A percentile compares a stretch with the other conserved stretches of the same genome.
phyloP scores from a whole-genome alignment of 2,113 vertebrate species.

The Xyliphius kryptos region DNA sequence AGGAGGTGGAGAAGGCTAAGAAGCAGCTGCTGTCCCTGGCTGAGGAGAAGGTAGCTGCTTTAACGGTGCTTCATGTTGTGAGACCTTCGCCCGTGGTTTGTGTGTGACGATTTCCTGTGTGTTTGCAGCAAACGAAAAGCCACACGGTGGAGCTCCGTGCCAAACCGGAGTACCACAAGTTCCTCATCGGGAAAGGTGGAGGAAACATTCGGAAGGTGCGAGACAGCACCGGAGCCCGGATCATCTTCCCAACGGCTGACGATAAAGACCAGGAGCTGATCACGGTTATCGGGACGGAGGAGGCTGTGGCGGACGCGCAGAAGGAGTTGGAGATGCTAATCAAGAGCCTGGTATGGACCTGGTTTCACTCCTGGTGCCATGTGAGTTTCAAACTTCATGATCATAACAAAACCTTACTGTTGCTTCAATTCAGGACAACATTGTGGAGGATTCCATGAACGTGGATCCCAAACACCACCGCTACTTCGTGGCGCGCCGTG shows the following conservation, averaged over 20 bases:
- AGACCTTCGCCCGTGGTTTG: not conserved
- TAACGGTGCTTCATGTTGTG: not conserved
- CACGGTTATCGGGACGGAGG: conserved; percentile 92
- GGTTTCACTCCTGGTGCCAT: not conserved
- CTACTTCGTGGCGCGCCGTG: conserved; percentile 89
- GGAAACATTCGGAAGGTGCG: conserved; percentile 95
- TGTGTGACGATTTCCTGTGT: not conserved
- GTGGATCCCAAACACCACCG: conserved; percentile 93
- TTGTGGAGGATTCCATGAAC: conserved; percentile 85
- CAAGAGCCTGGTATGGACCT: conserved; percentile 79
- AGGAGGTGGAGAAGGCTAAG: conserved; percentile 93
- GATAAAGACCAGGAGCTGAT: conserved; percentile 97
- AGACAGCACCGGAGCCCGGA: conserved; percentile 88
- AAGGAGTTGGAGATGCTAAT: conserved; percentile 89
- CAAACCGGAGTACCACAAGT: conserved; percentile 97
- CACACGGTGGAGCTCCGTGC: conserved; percentile 88
- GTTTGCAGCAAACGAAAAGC: conserved; percentile 90
- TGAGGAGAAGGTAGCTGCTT: conserved; percentile 85
- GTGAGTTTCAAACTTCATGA: too few species aligned
- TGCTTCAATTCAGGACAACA: conserved; percentile 72
- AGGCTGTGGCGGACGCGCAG: conserved; percentile 86
- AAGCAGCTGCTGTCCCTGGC: conserved; percentile 92
- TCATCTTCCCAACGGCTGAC: conserved; percentile 87
- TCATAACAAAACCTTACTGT: not conserved
- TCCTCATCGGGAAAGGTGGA: conserved; percentile 94